Percentiles rank a stretch among this genome's conserved stretches.
phyloP scores from a whole-genome alignment of 2,797 vertebrate species.

The Chelidonichthys spinosus region DNA sequence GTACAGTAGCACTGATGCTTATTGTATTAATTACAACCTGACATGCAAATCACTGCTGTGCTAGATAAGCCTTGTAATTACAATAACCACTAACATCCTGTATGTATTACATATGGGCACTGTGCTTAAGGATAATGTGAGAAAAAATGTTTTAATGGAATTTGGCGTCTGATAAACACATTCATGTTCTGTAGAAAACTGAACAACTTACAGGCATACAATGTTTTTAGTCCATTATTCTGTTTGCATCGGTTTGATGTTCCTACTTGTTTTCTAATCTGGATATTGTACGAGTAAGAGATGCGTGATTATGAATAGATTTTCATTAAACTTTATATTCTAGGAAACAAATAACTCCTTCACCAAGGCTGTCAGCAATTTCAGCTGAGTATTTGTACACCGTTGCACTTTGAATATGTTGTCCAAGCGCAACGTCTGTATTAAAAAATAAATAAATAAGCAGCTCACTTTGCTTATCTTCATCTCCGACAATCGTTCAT shows the following conservation, averaged over 20 bases:
- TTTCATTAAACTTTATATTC: neutral
- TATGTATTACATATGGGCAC: constrained; percentile 5
- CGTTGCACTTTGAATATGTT: neutral
- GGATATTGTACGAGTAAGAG: neutral
- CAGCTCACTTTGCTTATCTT: neutral
- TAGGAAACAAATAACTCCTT: neutral
- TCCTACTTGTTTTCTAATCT: neutral
- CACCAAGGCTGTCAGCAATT: neutral
- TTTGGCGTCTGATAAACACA: too few relatives aligned
- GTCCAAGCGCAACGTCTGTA: neutral
- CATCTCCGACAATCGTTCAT: constrained; percentile 31
- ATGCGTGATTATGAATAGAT: neutral
- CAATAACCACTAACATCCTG: constrained; percentile 3
- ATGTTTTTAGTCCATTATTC: neutral
- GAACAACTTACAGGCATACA: neutral
- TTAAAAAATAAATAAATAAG: neutral
- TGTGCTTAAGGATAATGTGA: neutral
- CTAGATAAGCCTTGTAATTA: neutral
- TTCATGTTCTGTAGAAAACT: neutral
- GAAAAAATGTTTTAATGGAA: neutral
- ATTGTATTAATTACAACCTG: neutral
- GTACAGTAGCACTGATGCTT: neutral
- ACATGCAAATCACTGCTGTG: neutral
- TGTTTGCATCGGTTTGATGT: neutral
- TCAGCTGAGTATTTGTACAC: neutral